These are phyloP conservation scores for Neotragus moschatus DNA, from an alignment of 2,113 vertebrate genomes.

Conservation along the genomic window DNA sequence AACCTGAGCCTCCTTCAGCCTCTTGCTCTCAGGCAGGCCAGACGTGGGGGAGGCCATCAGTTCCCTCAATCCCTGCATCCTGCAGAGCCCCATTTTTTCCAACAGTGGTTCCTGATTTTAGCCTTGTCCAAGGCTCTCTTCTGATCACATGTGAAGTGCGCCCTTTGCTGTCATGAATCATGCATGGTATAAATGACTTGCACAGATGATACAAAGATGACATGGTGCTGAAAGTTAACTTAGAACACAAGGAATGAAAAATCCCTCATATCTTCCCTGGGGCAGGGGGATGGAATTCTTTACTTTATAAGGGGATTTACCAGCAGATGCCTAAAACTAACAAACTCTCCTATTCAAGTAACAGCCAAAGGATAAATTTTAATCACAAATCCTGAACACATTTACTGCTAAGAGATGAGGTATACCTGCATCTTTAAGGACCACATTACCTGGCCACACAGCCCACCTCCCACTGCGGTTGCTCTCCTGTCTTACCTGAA, in stretches of 20 bases:
- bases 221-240: not conserved
- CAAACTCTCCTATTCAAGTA: not conserved
- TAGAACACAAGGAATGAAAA: not conserved
- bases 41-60: not conserved
- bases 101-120: not conserved
- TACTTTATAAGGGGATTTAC: not conserved
- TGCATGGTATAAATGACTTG: not conserved
- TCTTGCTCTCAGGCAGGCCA: not conserved
- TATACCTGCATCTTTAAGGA: not conserved
- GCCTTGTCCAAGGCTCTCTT: not conserved
- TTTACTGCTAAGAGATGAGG: not conserved
- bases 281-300: not conserved
- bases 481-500: constrained; percentile 86
- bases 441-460: not conserved
- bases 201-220: not conserved
- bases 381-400: not conserved
- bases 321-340: not conserved
- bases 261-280: not conserved
- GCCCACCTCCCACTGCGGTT: not conserved
- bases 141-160: not conserved
- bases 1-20: not conserved
- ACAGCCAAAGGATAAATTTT: not conserved
- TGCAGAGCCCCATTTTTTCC: not conserved
- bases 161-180: not conserved
- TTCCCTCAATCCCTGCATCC: not conserved